phyloP scores from a whole-genome alignment of 2,113 vertebrate species.

The Steatornis caripensis region DNA sequence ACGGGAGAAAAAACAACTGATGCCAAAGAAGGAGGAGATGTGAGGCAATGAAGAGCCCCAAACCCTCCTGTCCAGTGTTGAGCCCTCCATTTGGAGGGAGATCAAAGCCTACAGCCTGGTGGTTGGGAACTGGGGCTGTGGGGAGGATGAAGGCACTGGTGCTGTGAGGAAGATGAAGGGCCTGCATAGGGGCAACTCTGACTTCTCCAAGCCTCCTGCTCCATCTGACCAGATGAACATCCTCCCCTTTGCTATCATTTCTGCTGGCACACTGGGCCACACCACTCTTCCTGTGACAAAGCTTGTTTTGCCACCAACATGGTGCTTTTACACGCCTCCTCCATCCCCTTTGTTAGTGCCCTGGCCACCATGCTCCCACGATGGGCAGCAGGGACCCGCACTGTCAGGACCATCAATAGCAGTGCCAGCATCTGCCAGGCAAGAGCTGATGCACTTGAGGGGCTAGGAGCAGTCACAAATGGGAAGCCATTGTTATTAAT shows the following conservation, averaged over 20 bases:
- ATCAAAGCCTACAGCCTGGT: background rate
- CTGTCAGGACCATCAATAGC: background rate
- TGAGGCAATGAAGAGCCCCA: background rate
- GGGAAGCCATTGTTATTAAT: constrained; percentile 48
- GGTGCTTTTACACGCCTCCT: background rate
- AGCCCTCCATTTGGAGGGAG: background rate
- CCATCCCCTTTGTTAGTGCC: background rate
- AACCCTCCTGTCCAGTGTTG: background rate
- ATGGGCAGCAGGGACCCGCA: background rate
- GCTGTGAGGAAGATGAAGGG: background rate
- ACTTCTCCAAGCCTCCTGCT: background rate
- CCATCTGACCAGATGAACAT: background rate
- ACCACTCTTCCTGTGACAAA: background rate
- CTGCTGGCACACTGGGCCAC: background rate
- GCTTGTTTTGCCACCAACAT: background rate
- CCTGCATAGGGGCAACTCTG: background rate
- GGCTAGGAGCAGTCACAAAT: background rate
- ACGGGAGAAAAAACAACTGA: background rate
- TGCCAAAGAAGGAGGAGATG: background rate
- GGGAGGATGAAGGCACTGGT: background rate
- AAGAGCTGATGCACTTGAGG: background rate
- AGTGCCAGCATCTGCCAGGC: background rate
- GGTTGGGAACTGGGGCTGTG: background rate
- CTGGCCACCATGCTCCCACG: fast-evolving
- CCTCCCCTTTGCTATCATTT: background rate